Percentiles rank a stretch among this genome's conserved stretches.
Evolutionary conservation across 2,113 vertebrate species (phyloP).

Genomic region (Vombatus ursinus): DNA sequence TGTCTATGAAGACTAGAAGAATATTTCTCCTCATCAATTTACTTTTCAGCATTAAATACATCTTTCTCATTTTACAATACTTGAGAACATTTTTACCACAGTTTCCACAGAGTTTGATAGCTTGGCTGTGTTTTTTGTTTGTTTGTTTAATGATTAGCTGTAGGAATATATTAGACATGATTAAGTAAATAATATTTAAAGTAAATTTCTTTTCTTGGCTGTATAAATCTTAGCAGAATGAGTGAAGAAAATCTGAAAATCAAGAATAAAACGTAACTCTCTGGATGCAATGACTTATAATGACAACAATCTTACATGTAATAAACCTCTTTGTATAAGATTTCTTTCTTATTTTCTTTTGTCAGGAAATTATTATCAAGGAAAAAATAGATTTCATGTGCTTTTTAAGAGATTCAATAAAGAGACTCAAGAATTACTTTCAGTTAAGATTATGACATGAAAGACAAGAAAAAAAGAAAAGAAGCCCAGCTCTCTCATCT

Average conservation of each 20-base stretch:
- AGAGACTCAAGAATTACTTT: neutral
- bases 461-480: neutral
- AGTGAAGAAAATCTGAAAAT: neutral
- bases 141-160: neutral
- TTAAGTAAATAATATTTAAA: neutral
- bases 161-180: neutral
- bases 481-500: neutral
- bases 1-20: neutral
- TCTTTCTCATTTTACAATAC: neutral
- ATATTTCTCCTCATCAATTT: neutral
- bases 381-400: constrained; percentile 44
- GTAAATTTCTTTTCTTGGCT: neutral
- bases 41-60: neutral
- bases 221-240: neutral
- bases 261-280: neutral
- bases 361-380: constrained; percentile 62
- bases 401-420: constrained; percentile 2
- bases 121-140: neutral
- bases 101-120: neutral
- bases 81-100: neutral
- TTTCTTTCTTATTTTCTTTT: constrained; percentile 63
- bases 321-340: neutral
- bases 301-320: neutral
- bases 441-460: neutral
- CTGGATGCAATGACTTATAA: neutral